phyloP scores from a whole-genome alignment of 2,113 vertebrate genomes.

The Chroicocephalus ridibundus region DNA sequence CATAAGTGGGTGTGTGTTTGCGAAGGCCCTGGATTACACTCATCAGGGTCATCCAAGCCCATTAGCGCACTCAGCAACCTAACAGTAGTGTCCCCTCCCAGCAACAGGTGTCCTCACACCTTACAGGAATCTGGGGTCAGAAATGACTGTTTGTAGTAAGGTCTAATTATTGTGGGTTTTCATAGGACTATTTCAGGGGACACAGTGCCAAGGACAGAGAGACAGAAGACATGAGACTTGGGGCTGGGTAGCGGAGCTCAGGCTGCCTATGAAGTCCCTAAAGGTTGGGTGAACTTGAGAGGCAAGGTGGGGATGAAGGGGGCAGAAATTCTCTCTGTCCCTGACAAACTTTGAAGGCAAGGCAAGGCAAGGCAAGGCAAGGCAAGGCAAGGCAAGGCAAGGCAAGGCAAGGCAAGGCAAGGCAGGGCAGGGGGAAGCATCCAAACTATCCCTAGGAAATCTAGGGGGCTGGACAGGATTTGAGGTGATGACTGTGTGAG shows the following conservation, averaged over 20 bases:
- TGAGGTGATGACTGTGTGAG: not conserved
- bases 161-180: not conserved
- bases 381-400: not conserved
- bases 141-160: not conserved
- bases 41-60: not conserved
- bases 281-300: not conserved
- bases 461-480: not conserved
- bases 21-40: not conserved
- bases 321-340: not conserved
- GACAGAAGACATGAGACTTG: not conserved
- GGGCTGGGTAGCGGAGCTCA: not conserved
- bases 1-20: not conserved
- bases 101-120: not conserved
- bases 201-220: not conserved
- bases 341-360: not conserved
- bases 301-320: too few species aligned
- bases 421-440: not conserved
- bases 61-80: not conserved
- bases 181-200: not conserved
- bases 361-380: too few species aligned
- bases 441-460: not conserved
- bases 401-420: too few species aligned
- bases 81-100: accelerated
- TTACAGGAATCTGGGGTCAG: not conserved
- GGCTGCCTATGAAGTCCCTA: not conserved